Evolutionary conservation across 2,888 invertebrate species (phyloP), one percentile per base, ranked within the genome.

Genomic region (Tetranychus piercei): DNA sequence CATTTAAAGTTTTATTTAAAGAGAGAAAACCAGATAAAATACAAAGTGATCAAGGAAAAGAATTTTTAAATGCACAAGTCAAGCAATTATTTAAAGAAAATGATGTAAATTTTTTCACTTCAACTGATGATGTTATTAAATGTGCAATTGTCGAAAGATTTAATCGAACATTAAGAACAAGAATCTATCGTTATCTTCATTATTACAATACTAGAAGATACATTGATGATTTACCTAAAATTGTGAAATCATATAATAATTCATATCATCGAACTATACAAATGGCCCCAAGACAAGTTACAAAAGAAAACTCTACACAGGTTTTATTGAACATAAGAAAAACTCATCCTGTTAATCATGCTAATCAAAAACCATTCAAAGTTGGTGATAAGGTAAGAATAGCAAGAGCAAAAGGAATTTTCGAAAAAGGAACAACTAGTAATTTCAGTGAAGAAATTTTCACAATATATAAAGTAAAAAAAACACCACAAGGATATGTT

Each of bases 101-200:
- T n/a, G n/a, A n/a, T n/a, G n/a, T n/a, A n/a, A n/a, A n/a, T n/a
- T n/a, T n/a, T n/a, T n/a, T n/a, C n/a, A n/a, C n/a, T n/a, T n/a
- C n/a, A n/a, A n/a, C n/a, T n/a, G n/a, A n/a, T n/a, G n/a, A n/a
- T n/a, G n/a, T n/a, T n/a, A n/a, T n/a, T n/a, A n/a, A n/a, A n/a
- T n/a, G n/a, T n/a, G n/a, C n/a, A n/a, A n/a, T n/a, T 3, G 67
- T 67, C 3, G 67, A 67, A 67, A 1, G 67, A 7, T 5, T 67
- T 2, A 67, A 67, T n/a, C 15, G 67, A 18, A 67, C 67, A 22
- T 69, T 81, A 20, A 80, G 80, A 77, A 77, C 78, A 69, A 77
- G 77, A 73, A 78, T 81, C 74, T 81, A 23, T 34, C 34, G 72
- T 23, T 72, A 80, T 74, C 80, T 81, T 71, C 79, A 78, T 1